phyloP scores from a whole-genome alignment of 2,888 invertebrate species.

The Conus canariensis region DNA sequence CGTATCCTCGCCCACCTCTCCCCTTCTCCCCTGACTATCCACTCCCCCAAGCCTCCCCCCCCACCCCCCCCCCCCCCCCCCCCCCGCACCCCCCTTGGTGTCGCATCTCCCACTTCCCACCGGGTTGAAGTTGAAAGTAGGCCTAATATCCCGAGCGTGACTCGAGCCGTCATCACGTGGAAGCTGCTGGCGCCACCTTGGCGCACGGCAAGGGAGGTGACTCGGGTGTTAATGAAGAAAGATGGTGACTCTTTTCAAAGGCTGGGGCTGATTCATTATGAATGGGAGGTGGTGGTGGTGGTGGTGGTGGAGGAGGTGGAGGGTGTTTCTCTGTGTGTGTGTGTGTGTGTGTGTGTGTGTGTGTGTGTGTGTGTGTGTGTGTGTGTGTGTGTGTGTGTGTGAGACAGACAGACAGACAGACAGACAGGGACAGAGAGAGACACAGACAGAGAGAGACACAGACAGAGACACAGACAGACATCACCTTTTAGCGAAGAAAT shows the following conservation, averaged over 20 bases:
- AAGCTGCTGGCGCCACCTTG: background rate
- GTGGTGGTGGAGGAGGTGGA: background rate
- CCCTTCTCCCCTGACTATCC: no score
- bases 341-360: background rate
- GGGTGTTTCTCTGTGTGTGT: background rate
- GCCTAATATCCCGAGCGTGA: background rate
- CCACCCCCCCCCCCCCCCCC: background rate
- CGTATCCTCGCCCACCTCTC: no score
- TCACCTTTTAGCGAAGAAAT: no score
- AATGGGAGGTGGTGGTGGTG: background rate
- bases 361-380: constrained; percentile 1
- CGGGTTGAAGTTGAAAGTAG: background rate
- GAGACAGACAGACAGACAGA: background rate
- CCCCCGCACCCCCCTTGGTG: background rate
- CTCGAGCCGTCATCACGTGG: background rate
- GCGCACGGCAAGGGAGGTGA: background rate
- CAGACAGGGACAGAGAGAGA: no score
- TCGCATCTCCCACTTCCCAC: background rate
- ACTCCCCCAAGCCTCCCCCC: background rate
- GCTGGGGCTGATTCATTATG: no score
- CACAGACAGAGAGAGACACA: no score
- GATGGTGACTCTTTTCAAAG: background rate
- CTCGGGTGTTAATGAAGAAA: background rate
- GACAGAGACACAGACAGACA: no score
- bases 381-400: constrained; percentile 10